Percentiles rank a stretch among this genome's conserved stretches.
Evolutionary conservation across 2,888 invertebrate genomes (phyloP).

Genomic region (Apoderus coryli): DNA sequence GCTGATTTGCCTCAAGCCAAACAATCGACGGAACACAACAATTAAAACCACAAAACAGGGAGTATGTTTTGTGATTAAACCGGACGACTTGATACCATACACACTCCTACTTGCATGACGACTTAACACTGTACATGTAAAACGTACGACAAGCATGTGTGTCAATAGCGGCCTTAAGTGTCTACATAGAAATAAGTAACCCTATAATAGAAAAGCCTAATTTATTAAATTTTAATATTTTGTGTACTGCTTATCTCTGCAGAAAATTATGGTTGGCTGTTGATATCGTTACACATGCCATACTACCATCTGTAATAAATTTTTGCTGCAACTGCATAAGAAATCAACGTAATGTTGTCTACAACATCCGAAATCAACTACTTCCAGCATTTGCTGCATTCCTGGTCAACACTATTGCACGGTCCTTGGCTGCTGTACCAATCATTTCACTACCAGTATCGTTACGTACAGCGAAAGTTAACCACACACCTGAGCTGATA

Average conservation of each 20-base stretch:
- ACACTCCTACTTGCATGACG: no score
- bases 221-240: no score
- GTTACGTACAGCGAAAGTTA: slow-evolving; percentile 3
- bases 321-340: slow-evolving; percentile 28
- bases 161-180: no score
- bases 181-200: no score
- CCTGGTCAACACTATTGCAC: slow-evolving; percentile 29
- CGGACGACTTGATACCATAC: no score
- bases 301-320: slow-evolving; percentile 28
- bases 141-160: no score
- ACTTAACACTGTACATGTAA: no score
- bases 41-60: no score
- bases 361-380: slow-evolving; percentile 25
- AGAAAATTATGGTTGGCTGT: slow-evolving; percentile 29
- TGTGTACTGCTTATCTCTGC: slow-evolving; percentile 21
- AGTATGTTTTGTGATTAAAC: no score
- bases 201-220: no score
- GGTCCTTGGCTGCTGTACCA: slow-evolving; percentile 30
- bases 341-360: slow-evolving; percentile 28
- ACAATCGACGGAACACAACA: no score
- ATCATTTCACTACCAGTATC: slow-evolving; percentile 21
- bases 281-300: slow-evolving; percentile 24
- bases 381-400: slow-evolving; percentile 29
- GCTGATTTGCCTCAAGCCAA: no score
- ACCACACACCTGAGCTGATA: neutral